Conservation (phyloP, 2,113 vertebrate species). For the Crocuta crocuta region DNA sequence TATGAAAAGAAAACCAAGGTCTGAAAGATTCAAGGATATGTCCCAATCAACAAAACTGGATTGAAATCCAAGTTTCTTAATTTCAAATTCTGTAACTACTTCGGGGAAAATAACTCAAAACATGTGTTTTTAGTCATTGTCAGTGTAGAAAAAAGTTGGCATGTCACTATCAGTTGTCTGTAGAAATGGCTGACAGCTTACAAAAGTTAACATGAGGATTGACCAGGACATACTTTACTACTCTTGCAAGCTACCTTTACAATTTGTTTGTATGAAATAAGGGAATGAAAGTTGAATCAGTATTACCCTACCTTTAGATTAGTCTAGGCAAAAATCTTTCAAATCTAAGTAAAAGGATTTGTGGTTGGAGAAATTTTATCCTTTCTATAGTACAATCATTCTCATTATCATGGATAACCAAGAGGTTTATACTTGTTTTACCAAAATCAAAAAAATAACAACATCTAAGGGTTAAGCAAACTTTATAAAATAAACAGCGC, state of each 20-base stretch:
- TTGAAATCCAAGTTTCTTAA: not conserved
- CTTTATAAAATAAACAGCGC: not conserved
- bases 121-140: not conserved
- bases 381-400: not conserved
- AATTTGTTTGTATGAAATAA: not conserved
- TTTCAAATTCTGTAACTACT: not conserved
- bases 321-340: not conserved
- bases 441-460: not conserved
- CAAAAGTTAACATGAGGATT: slow-evolving; percentile 3
- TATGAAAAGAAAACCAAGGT: not conserved
- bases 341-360: not conserved
- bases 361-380: not conserved
- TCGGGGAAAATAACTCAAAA: not conserved
- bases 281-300: not conserved
- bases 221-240: not conserved
- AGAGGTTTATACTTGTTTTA: not conserved
- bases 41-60: not conserved
- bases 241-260: not conserved
- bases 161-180: slow-evolving; percentile 47
- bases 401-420: not conserved
- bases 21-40: not conserved
- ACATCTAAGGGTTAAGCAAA: not conserved
- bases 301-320: not conserved
- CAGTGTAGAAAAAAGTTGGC: not conserved
- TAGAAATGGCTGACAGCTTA: not conserved